phyloP scores from a whole-genome alignment of 53 echinoderm and acorn worm genomes.

The Zoroaster sp. region DNA sequence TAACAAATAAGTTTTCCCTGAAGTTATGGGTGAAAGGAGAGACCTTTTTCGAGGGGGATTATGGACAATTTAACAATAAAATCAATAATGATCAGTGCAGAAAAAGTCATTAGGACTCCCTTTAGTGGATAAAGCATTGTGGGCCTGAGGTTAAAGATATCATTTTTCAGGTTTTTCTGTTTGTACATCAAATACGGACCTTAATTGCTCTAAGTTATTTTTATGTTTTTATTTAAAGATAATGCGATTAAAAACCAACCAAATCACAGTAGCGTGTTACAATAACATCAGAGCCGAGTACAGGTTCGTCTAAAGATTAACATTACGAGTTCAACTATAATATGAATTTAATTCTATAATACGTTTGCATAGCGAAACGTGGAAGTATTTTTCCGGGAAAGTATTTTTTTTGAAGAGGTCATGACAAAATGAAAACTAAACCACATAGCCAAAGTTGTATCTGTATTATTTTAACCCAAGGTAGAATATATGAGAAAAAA shows the following conservation, averaged over 20 bases:
- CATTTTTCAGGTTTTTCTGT: not conserved
- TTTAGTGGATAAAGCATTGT: not conserved
- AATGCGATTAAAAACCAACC: conserved; percentile 21
- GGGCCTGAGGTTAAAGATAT: not conserved
- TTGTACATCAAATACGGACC: not conserved
- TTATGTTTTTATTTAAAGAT: conserved; percentile 1
- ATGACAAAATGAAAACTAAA: too few relatives aligned
- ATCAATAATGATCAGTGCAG: not conserved
- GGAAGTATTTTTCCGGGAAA: too few relatives aligned
- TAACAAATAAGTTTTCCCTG: conserved; percentile 25
- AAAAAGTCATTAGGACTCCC: conserved; percentile 17
- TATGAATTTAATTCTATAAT: too few relatives aligned
- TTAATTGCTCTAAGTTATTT: conserved; percentile 29
- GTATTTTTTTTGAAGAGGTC: too few relatives aligned
- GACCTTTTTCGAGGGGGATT: conserved; percentile 22
- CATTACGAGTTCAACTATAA: too few relatives aligned
- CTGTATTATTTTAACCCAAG: too few relatives aligned
- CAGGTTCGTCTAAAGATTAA: too few relatives aligned
- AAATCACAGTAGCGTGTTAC: not conserved
- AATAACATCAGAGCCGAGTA: not conserved
- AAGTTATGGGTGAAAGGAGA: conserved; percentile 19
- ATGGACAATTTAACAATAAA: conserved; percentile 26
- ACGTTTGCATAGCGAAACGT: too few relatives aligned
- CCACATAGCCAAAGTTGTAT: too few relatives aligned
- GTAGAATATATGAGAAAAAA: too few relatives aligned